phyloP scores from a whole-genome alignment of 1,140 invertebrate genomes.

The Phymastichus coffea region DNA sequence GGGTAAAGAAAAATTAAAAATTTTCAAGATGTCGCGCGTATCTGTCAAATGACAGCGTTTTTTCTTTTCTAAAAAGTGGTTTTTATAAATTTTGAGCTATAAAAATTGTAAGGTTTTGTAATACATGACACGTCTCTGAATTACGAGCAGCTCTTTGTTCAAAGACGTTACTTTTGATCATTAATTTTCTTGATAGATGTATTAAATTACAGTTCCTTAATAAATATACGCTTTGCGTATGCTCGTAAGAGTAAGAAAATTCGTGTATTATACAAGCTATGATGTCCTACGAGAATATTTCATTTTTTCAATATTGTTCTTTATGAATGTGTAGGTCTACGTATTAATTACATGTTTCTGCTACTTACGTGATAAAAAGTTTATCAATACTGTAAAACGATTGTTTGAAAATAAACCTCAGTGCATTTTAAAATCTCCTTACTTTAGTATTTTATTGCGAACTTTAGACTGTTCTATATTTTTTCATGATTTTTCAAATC shows the following conservation, averaged over 20 bases:
- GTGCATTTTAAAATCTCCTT: too few species aligned
- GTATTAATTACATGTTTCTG: slow-evolving; percentile 16
- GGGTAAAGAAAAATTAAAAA: too few species aligned
- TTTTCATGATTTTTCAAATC: too few species aligned
- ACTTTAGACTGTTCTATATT: too few species aligned
- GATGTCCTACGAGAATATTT: slow-evolving; percentile 29
- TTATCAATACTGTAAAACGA: slow-evolving; percentile 20
- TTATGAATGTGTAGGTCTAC: background rate
- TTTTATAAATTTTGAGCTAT: too few species aligned
- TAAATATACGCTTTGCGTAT: slow-evolving; percentile 29
- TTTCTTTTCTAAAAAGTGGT: too few species aligned
- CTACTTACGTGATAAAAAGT: slow-evolving; percentile 32
- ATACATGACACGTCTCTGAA: too few species aligned
- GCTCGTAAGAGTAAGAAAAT: slow-evolving; percentile 34
- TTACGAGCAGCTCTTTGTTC: too few species aligned
- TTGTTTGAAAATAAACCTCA: slow-evolving; percentile 35
- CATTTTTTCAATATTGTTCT: background rate
- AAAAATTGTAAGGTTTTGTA: too few species aligned
- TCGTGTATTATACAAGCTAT: slow-evolving; percentile 32
- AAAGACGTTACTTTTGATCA: slow-evolving; percentile 9
- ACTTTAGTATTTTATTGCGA: too few species aligned
- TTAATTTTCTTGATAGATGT: slow-evolving; percentile 25
- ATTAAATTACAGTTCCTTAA: slow-evolving; percentile 34
- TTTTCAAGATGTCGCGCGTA: too few species aligned
- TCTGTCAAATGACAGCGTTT: too few species aligned